Percentiles rank a stretch among this genome's conserved stretches.
phyloP scores from a whole-genome alignment of 2,888 invertebrate genomes.

The Orthonevra nobilis region DNA sequence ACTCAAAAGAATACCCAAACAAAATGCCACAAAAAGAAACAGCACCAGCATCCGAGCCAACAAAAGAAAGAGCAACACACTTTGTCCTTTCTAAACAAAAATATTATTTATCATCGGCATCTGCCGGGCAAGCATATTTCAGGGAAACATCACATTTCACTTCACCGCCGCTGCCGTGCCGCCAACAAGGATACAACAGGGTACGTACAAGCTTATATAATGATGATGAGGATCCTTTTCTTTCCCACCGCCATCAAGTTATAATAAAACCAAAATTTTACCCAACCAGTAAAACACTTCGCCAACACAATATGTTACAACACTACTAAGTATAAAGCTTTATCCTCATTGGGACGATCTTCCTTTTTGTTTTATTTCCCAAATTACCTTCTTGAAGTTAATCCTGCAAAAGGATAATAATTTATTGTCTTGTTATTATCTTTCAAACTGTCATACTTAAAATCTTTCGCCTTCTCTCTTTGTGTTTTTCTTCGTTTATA shows the following conservation, averaged over 20 bases:
- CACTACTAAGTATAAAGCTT: background rate
- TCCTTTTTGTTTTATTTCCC: background rate
- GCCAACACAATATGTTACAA: conserved; percentile 23
- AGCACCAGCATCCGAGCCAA: no score
- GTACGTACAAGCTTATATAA: conserved; percentile 10
- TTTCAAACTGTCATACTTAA: conserved; percentile 37
- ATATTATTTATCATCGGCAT: conserved; percentile 39
- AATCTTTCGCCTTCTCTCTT: no score
- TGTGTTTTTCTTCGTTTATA: no score
- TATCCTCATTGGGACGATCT: background rate
- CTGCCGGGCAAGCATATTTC: conserved; percentile 30
- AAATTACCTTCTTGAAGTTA: conserved; percentile 17
- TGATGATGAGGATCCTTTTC: conserved; percentile 43
- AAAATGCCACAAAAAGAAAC: background rate
- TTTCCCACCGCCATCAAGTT: background rate
- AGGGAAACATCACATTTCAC: conserved; percentile 2
- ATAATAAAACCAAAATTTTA: conserved; percentile 15
- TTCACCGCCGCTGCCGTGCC: conserved; percentile 19
- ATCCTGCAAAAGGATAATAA: conserved; percentile 24
- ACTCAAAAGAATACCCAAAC: background rate
- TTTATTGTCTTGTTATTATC: conserved; percentile 39
- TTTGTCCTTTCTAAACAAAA: conserved; percentile 8
- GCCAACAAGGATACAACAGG: no score
- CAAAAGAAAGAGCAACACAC: no score
- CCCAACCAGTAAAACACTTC: background rate